Conservation (phyloP, 2,888 invertebrate genomes). For the Mechanitis messenoides region DNA sequence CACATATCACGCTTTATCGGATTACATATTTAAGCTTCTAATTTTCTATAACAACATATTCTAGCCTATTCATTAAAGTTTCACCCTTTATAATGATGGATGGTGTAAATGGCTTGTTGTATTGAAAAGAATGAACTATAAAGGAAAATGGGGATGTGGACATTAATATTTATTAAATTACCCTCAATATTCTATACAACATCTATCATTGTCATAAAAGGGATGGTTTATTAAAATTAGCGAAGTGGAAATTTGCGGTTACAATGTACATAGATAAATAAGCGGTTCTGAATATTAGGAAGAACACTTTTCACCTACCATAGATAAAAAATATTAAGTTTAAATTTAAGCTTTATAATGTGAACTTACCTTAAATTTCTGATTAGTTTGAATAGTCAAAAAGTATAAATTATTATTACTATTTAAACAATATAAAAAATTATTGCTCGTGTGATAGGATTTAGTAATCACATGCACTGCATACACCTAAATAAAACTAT, state of each 20-base stretch:
- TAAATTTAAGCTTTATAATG: too few species aligned
- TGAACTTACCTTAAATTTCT: too few species aligned
- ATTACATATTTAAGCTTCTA: too few species aligned
- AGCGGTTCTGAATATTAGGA: neutral
- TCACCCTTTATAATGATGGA: neutral
- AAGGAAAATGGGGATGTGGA: slow-evolving; percentile 1
- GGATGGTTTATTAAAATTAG: slow-evolving; percentile 4
- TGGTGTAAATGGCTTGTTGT: neutral
- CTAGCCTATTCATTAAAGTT: neutral
- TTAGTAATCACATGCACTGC: too few species aligned
- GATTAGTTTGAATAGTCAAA: too few species aligned
- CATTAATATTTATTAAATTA: slow-evolving; percentile 2
- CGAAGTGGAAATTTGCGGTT: slow-evolving; percentile 1
- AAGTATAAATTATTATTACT: too few species aligned
- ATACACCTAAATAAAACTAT: too few species aligned
- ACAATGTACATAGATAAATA: neutral
- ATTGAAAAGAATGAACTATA: neutral
- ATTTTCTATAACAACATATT: too few species aligned
- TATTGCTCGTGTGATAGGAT: too few species aligned
- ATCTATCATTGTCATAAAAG: slow-evolving; percentile 6
- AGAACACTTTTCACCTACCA: neutral
- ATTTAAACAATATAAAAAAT: too few species aligned
- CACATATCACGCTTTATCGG: too few species aligned
- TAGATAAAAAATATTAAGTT: too few species aligned
- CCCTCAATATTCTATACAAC: neutral